Percentiles rank a stretch among this genome's conserved stretches.
Conservation (phyloP, 2,888 invertebrate genomes). For the Zeuzera pyrina region DNA sequence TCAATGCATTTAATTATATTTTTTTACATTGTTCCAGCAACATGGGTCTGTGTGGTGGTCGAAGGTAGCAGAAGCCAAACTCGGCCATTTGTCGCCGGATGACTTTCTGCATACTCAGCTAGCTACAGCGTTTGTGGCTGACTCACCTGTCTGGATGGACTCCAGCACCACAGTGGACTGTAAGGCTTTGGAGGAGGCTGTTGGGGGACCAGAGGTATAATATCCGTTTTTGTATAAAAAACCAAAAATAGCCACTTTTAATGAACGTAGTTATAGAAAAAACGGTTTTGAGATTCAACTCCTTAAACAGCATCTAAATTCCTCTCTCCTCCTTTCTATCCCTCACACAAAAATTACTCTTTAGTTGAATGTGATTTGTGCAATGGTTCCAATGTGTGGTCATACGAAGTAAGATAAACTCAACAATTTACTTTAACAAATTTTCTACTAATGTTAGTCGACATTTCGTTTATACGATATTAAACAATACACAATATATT, state of each 20-base stretch:
- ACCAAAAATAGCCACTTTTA: background rate
- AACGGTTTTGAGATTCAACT: background rate
- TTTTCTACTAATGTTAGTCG: too few relatives aligned
- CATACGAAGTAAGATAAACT: too few relatives aligned
- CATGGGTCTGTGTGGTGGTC: slow-evolving; percentile 98
- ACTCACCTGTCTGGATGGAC: slow-evolving; percentile 98
- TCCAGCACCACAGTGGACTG: slow-evolving; percentile 85
- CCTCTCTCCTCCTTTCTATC: too few relatives aligned
- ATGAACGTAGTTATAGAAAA: background rate
- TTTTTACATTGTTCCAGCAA: slow-evolving; percentile 79
- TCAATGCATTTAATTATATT: background rate
- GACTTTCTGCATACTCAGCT: slow-evolving; percentile 90
- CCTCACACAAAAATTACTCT: too few relatives aligned
- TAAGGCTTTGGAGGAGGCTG: slow-evolving; percentile 81
- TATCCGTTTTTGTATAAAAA: background rate
- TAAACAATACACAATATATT: too few relatives aligned
- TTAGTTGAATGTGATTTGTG: too few relatives aligned
- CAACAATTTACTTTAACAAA: too few relatives aligned
- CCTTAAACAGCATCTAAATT: background rate
- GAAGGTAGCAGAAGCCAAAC: slow-evolving; percentile 76
- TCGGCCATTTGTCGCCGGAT: slow-evolving; percentile 78
- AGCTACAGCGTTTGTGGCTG: slow-evolving; percentile 82
- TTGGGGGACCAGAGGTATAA: slow-evolving; percentile 83
- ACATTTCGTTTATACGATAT: too few relatives aligned
- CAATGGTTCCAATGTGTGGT: too few relatives aligned